phyloP scores from a whole-genome alignment of 2,888 invertebrate genomes.

The Drosophila sordidapex region DNA sequence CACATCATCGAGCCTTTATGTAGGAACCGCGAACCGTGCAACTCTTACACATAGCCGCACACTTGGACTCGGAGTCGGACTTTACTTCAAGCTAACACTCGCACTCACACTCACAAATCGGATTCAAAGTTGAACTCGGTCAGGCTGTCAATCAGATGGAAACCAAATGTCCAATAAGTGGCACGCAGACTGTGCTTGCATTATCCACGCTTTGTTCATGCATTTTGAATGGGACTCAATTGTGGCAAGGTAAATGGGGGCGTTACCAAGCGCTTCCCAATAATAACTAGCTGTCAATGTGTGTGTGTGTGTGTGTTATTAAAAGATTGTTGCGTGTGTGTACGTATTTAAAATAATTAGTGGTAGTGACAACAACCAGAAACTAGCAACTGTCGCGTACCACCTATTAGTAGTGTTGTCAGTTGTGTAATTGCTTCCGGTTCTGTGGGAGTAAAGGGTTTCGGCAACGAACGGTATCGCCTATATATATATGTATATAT shows the following conservation, averaged over 20 bases:
- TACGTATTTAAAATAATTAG: conserved; percentile 73
- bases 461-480: not conserved
- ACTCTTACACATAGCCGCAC: not conserved
- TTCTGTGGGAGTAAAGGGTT: conserved; percentile 47
- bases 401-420: conserved; percentile 46
- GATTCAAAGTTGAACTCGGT: conserved; percentile 62
- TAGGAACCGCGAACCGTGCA: conserved; percentile 46
- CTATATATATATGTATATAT: not conserved
- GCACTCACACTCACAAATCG: conserved; percentile 7
- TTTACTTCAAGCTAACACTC: not conserved
- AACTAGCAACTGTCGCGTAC: conserved; percentile 33
- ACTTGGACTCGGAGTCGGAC: not conserved
- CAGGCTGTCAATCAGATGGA: conserved; percentile 74
- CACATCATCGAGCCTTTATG: conserved; percentile 71
- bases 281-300: conserved; percentile 27
- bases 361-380: conserved; percentile 62
- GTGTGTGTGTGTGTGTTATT: conserved; percentile 24
- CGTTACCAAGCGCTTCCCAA: conserved; percentile 53
- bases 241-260: conserved; percentile 59
- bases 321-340: conserved; percentile 44
- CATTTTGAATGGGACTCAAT: conserved; percentile 66
- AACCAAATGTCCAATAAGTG: conserved; percentile 27
- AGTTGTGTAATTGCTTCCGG: conserved; percentile 48
- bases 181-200: conserved; percentile 10
- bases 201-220: conserved; percentile 43